Base-by-base conservation (phyloP, 2,113 vertebrate genomes). In the Anser brachyrhynchus region DNA sequence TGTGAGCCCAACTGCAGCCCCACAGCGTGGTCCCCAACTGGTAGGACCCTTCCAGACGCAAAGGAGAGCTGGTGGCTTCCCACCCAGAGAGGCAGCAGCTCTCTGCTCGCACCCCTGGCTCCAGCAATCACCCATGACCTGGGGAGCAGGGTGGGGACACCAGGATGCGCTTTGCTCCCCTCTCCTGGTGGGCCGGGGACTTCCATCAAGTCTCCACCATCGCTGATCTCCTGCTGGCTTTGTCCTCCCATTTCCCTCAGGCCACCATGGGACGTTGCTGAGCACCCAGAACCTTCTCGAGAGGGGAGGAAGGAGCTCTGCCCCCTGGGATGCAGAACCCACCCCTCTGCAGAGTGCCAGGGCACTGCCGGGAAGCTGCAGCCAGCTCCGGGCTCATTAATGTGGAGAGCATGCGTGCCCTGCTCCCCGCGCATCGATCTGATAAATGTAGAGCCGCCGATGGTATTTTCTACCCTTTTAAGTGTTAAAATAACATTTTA, bases 401-500 rank as follows among this genome's bases (percentile, higher is more conserved):
- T 6, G 94, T 35, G 61, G 80, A 84, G 29, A 70, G 58, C 10
- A 44, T 23, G 77, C 3, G 3, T 90, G 79, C 83, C 81, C 77
- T 33, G 33, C 43, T 85, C 79, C 69, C 75, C 3, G 4, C 11
- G 4, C 90, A 97, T 96, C 79, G 92, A 97, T 97, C 95, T 84
- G 93, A 95, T 78, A 90, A 94, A 92, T n/a, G 81, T 96, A 78
- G 87, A 95, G 95, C 75, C 0, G 28, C 80, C 10, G 41, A 74
- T 97, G 94, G 90, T 96, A 97, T 97, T 97, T 96, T 89, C 96
- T 97, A 96, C 96, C 96, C 96, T 97, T 97, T 97, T 92, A 97
- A 96, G 94, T 97, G 96, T 95, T 97, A 97, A 97, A 97, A 95
- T 97, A 97, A 97, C 97, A 97, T 97, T 97, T 97, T 95, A 93